Percentiles rank a stretch among this genome's conserved stretches.
phyloP scores from a whole-genome alignment of 2,113 vertebrate genomes.

The Lasiurus cinereus region DNA sequence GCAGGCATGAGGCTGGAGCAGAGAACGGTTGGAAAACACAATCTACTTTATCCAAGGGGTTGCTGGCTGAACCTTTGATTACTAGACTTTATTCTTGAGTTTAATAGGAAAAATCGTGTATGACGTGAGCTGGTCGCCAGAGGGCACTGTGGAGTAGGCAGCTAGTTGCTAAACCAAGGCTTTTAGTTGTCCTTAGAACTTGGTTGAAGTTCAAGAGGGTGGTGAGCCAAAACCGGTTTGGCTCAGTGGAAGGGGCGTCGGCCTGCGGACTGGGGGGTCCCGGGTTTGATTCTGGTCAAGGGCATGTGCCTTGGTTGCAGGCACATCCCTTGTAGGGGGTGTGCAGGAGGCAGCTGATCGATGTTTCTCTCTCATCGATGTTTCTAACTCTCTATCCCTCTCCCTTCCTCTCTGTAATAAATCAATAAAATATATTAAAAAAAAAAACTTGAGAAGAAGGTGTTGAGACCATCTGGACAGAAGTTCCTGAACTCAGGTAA shows the following conservation, averaged over 20 bases:
- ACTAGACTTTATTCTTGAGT: not conserved
- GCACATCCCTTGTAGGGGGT: too few species aligned
- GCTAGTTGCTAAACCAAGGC: not conserved
- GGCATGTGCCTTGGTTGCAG: too few species aligned
- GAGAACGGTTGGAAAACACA: not conserved
- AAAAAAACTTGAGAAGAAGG: not conserved
- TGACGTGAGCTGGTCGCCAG: not conserved
- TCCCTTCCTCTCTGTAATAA: too few species aligned
- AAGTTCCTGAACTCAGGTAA: too few species aligned
- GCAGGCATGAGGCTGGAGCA: not conserved
- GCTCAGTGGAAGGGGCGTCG: too few species aligned
- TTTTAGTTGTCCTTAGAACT: not conserved
- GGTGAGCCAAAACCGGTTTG: too few species aligned
- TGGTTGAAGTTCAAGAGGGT: not conserved
- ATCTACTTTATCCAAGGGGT: not conserved
- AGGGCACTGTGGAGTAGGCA: constrained; percentile 37
- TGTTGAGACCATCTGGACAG: not conserved
- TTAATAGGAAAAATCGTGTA: not conserved
- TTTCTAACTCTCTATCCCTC: too few species aligned
- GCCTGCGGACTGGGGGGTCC: too few species aligned
- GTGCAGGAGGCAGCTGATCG: too few species aligned
- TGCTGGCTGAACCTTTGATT: not conserved
- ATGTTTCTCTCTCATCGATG: too few species aligned
- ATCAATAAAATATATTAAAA: too few species aligned
- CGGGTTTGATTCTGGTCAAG: too few species aligned